Base-by-base conservation (phyloP, 2,888 invertebrate genomes). In the Torymus auratus region DNA sequence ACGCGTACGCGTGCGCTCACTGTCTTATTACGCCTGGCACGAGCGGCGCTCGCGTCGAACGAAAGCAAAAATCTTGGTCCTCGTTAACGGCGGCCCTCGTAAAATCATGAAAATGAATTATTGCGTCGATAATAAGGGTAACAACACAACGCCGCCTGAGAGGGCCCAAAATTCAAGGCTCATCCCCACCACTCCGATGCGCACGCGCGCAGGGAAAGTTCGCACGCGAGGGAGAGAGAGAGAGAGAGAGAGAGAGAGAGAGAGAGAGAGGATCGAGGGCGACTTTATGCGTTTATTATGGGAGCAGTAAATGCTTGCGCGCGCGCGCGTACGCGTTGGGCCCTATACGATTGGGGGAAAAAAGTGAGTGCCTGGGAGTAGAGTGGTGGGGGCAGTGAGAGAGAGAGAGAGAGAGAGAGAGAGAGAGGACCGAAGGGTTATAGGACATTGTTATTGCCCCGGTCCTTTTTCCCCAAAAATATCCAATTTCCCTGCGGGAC, bases 41-140 rank as follows among this genome's bases (percentile, higher is more conserved):
- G 71, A 70, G 71, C 15, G 52, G 15, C 55, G 23, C 28, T 15
- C 62, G 52, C 20, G 74, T 28, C 17, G 56, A 12, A 23, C 23
- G 72, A 61, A 64, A 53, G 70, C 58, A 17, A 65, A 75, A 75
- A 55, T 73, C 61, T 53, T 11, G 15, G 50, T 53, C 41, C 70
- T 67, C 71, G 67, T 76, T 67, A 75, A 75, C 60, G 71, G 65
- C 23, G 56, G 85, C 62, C 72, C 17, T 82, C 80, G 72, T 83
- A 83, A 88, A 88, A 85, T 88, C 86, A 87, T 87, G 84, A 87
- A 87, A 87, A 89, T 87, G 88, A 88, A 89, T 87, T 87, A 88
- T 88, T 84, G 85, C 84, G 75, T 86, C 86, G 86, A 88, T 88
- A 85, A 88, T 88, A 86, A 86, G 69, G 83, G 80, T 78, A 75